Percentiles rank a stretch among this genome's conserved stretches.
phyloP scores from a whole-genome alignment of 2,797 vertebrate species.

The Podarcis siculus region DNA sequence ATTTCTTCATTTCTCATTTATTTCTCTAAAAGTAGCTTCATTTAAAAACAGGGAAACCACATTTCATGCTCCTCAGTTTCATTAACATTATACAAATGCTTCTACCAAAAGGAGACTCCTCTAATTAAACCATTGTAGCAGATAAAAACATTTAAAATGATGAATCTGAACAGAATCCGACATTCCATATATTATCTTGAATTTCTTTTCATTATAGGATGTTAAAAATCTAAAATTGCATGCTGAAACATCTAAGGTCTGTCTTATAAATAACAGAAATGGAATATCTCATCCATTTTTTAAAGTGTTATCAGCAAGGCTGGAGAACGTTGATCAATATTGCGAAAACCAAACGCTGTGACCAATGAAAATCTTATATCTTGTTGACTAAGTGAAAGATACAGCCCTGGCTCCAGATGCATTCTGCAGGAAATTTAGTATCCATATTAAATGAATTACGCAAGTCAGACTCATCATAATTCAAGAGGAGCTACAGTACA shows the following conservation, averaged over 20 bases:
- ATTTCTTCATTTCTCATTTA: slow-evolving; percentile 82
- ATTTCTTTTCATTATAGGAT: slow-evolving; percentile 52
- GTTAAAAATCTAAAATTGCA: slow-evolving; percentile 47
- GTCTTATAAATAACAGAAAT: slow-evolving; percentile 41
- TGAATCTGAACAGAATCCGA: slow-evolving; percentile 70
- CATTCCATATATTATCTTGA: slow-evolving; percentile 48
- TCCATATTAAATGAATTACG: slow-evolving; percentile 8
- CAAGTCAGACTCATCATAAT: slow-evolving; percentile 47
- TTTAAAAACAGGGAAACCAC: slow-evolving; percentile 80
- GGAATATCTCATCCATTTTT: slow-evolving; percentile 35
- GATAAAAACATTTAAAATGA: slow-evolving; percentile 77
- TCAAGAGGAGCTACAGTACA: slow-evolving; percentile 38
- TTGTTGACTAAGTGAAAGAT: slow-evolving; percentile 13
- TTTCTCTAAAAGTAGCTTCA: slow-evolving; percentile 80
- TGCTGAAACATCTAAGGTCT: slow-evolving; percentile 34
- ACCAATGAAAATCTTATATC: slow-evolving; percentile 1
- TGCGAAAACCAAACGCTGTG: not conserved
- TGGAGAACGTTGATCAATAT: not conserved
- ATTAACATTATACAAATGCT: slow-evolving; percentile 81
- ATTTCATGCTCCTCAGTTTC: slow-evolving; percentile 85
- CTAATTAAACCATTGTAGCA: slow-evolving; percentile 79
- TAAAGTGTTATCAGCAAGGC: slow-evolving; percentile 11
- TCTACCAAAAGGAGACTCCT: slow-evolving; percentile 72
- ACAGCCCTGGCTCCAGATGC: slow-evolving; percentile 4
- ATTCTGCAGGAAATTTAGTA: slow-evolving; percentile 21